Conservation (phyloP, 2,888 invertebrate species). For the Nomada goodeniana region DNA sequence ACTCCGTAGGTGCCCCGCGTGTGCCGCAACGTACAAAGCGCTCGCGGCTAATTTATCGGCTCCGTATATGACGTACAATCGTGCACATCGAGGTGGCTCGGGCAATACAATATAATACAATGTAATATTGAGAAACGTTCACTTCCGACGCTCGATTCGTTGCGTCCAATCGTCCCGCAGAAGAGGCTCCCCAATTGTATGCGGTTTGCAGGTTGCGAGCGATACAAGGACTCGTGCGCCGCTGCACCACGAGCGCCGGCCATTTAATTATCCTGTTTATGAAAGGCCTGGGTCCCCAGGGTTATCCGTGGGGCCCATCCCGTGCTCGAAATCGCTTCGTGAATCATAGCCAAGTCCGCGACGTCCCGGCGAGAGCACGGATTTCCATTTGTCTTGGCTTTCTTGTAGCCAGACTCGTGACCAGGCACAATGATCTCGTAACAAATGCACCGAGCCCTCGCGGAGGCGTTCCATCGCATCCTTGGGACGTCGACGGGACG, state of each 20-base stretch:
- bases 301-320: constrained; percentile 6
- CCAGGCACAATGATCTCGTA: constrained; percentile 56
- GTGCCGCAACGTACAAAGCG: too few relatives aligned
- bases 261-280: constrained; percentile 45
- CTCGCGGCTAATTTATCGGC: too few relatives aligned
- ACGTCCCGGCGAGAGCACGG: constrained; percentile 13
- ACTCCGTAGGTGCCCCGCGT: not conserved
- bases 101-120: too few relatives aligned
- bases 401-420: constrained; percentile 49
- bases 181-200: not conserved
- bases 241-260: not conserved
- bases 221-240: constrained; percentile 18
- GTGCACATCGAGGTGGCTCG: too few relatives aligned
- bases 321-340: constrained; percentile 41
- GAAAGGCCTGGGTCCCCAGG: constrained; percentile 10
- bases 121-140: not conserved
- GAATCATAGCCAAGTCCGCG: constrained; percentile 28
- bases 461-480: constrained; percentile 37
- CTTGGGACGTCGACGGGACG: constrained; percentile 32
- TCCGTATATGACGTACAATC: too few relatives aligned
- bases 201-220: not conserved
- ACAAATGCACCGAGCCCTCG: constrained; percentile 48
- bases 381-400: constrained; percentile 57
- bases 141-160: not conserved
- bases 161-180: not conserved